These are phyloP conservation scores for Mobula hypostoma DNA, from an alignment of 2,113 vertebrate species.

Conservation along the genomic window DNA sequence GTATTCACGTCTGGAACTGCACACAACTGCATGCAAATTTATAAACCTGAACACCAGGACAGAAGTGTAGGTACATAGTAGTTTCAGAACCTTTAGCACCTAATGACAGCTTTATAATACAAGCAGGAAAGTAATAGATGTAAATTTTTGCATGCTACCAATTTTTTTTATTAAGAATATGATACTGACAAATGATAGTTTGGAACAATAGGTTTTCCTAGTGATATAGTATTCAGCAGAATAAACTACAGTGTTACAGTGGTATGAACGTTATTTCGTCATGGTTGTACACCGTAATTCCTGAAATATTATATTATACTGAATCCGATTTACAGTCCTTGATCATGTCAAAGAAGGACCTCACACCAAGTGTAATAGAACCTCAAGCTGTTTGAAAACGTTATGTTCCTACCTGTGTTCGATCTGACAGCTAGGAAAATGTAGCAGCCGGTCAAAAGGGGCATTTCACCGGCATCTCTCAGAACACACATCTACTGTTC, in stretches of 20 bases:
- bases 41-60: not conserved
- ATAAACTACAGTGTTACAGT: not conserved
- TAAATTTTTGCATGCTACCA: not conserved
- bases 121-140: not conserved
- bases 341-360: conserved; percentile 43
- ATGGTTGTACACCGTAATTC: not conserved
- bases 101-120: not conserved
- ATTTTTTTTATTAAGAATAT: not conserved
- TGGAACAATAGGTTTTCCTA: not conserved
- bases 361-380: conserved; percentile 41
- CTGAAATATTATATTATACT: conserved; percentile 45
- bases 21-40: not conserved
- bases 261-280: conserved; percentile 24
- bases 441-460: not conserved
- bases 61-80: not conserved
- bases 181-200: not conserved
- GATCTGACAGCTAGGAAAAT: conserved; percentile 10
- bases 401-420: conserved; percentile 41
- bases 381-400: conserved; percentile 41
- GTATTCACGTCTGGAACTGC: not conserved
- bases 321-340: conserved; percentile 48
- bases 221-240: not conserved
- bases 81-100: not conserved
- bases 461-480: not conserved
- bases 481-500: conserved; percentile 42